A percentile compares a stretch with the other conserved stretches of the same genome.
Conservation (phyloP, 2,888 invertebrate species). For the Hirtodrosophila alboralis region DNA sequence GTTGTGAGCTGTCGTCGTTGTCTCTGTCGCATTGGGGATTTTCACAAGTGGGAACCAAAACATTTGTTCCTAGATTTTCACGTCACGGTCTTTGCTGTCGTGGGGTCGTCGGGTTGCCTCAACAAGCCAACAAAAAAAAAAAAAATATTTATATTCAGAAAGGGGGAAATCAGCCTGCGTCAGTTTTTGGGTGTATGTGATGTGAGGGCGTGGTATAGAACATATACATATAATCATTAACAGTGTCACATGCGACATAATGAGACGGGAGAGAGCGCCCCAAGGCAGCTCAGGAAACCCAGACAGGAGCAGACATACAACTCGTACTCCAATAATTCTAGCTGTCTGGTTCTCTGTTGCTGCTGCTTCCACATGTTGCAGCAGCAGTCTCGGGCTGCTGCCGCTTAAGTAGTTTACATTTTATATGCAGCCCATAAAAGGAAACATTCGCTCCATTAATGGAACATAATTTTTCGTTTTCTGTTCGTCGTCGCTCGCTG, state of each 20-base stretch:
- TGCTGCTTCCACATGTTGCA: conserved; percentile 48
- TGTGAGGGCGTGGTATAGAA: conserved; percentile 41
- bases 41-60: conserved; percentile 80
- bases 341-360: conserved; percentile 15
- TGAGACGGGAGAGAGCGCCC: conserved; percentile 77
- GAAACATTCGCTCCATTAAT: conserved; percentile 80
- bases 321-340: conserved; percentile 39
- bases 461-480: conserved; percentile 80
- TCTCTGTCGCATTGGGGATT: conserved; percentile 58
- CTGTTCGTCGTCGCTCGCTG: conserved; percentile 51
- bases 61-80: conserved; percentile 79
- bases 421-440: conserved; percentile 75
- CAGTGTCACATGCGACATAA: conserved; percentile 83
- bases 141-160: neutral
- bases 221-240: conserved; percentile 81
- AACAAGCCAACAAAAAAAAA: conserved; percentile 44
- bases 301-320: conserved; percentile 43
- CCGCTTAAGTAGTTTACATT: conserved; percentile 82
- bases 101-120: conserved; percentile 38
- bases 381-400: conserved; percentile 53
- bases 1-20: conserved; percentile 46
- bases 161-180: conserved; percentile 7
- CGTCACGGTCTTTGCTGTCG: conserved; percentile 58
- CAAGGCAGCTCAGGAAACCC: conserved; percentile 42
- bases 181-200: conserved; percentile 12